Evolutionary conservation across 2,888 invertebrate genomes (phyloP), one percentile per base, ranked within the genome.

Genomic region (Luperina nickerlii): DNA sequence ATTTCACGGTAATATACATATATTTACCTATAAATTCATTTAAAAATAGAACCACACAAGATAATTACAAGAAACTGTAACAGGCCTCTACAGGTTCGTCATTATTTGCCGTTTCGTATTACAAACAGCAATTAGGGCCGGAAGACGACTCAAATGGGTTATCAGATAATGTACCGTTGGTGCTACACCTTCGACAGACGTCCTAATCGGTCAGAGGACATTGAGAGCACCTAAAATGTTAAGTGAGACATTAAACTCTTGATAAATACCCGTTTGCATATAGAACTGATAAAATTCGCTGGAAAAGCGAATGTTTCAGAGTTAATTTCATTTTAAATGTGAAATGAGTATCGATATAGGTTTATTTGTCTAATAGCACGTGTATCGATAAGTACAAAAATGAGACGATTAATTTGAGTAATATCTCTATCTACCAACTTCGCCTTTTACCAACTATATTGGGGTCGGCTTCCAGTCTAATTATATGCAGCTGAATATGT

Each of bases 151-250:
- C 87, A 91, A 91, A 90, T 89, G 83, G 90, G 88, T 92, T 94
- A 94, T 94, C 94, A 87, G 94, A 94, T 94, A 95, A 94, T 88
- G 90, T 90, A 89, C 94, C 93, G 94, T 92, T 92, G 88, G 72
- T 67, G 86, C 72, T 88, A 90, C 91, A 88, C 91, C 91, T 93
- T 91, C 76, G 82, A 83, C 90, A 90, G 92, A 92, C 92, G 85
- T 87, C 87, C 88, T 92, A 92, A 93, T 92, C 90, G 88, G 91
- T 84, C 89, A 90, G 84, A 82, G 82, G 82, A 84, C 78, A 86
- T 84, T 79, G 66, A 85, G 85, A 82, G 73, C 76, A 89, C 80
- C 78, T 81, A 79, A 77, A 87, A 78, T 69, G 79, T 81, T 77
- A 72, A 84, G 76, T 72, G 72, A 79, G 77, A 80, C 82, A 76